Conservation (phyloP, 2,888 invertebrate genomes). For the Rapana venosa region DNA sequence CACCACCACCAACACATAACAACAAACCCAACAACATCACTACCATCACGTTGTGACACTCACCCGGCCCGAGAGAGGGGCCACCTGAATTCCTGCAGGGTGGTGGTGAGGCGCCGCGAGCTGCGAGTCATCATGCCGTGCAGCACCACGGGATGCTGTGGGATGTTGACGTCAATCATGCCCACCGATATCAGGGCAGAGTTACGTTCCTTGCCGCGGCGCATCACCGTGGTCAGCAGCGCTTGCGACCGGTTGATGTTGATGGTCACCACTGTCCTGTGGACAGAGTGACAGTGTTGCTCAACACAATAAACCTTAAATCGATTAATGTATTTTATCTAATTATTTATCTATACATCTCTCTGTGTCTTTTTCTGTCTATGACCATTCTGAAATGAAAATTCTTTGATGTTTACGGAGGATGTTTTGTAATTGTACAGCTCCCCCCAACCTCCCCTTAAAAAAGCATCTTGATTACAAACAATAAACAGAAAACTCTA, state of each 20-base stretch:
- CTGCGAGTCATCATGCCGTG: slow-evolving; percentile 97
- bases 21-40: neutral
- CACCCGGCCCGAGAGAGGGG: slow-evolving; percentile 69
- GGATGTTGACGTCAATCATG: slow-evolving; percentile 94
- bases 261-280: slow-evolving; percentile 93
- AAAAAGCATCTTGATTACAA: too few species aligned
- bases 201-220: slow-evolving; percentile 86
- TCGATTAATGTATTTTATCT: neutral
- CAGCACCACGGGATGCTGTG: slow-evolving; percentile 97
- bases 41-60: neutral
- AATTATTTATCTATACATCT: neutral
- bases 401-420: too few species aligned
- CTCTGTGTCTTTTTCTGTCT: too few species aligned
- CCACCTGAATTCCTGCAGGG: slow-evolving; percentile 85
- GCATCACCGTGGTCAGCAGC: slow-evolving; percentile 90
- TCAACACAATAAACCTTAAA: neutral
- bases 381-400: too few species aligned
- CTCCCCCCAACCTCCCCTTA: too few species aligned
- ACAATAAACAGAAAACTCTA: too few species aligned
- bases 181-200: slow-evolving; percentile 91
- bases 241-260: slow-evolving; percentile 95
- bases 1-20: neutral
- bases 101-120: slow-evolving; percentile 93
- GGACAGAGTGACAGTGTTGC: neutral
- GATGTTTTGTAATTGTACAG: too few species aligned